Evolutionary conservation across 2,888 invertebrate species (phyloP).

Genomic region (Drosophila villosipedis): DNA sequence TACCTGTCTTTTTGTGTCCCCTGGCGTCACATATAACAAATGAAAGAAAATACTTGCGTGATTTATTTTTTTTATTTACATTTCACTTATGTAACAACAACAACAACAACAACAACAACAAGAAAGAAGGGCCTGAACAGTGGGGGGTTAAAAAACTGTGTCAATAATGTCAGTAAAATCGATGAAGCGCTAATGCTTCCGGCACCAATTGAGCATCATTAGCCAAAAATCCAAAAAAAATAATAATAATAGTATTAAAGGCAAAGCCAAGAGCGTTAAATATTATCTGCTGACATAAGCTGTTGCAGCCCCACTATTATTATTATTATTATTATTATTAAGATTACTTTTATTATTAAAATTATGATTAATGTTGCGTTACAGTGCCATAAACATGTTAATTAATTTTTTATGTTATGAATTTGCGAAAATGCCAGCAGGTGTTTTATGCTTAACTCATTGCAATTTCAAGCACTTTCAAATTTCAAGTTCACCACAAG

Average conservation of each 20-base stretch:
- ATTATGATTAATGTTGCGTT: slow-evolving; percentile 46
- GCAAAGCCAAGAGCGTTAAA: slow-evolving; percentile 8
- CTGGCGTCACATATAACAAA: slow-evolving; percentile 10
- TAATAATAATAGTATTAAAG: not conserved
- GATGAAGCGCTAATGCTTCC: slow-evolving; percentile 69
- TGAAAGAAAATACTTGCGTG: not conserved
- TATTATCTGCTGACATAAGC: slow-evolving; percentile 19
- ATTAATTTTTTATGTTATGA: slow-evolving; percentile 36
- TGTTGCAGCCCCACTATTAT: slow-evolving; percentile 1
- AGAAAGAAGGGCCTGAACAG: not conserved
- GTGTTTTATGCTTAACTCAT: slow-evolving; percentile 32
- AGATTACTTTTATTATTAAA: not conserved
- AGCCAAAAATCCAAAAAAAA: slow-evolving; percentile 51
- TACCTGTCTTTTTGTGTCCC: slow-evolving; percentile 16
- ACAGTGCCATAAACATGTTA: slow-evolving; percentile 26
- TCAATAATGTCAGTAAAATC: slow-evolving; percentile 68
- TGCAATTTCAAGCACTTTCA: slow-evolving; percentile 41
- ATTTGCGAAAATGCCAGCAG: slow-evolving; percentile 35
- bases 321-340: slow-evolving; percentile 4
- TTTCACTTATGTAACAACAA: slow-evolving; percentile 52
- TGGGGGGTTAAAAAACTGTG: slow-evolving; percentile 56
- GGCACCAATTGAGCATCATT: slow-evolving; percentile 74
- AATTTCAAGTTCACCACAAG: slow-evolving; percentile 60
- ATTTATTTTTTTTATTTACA: slow-evolving; percentile 37
- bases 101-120: not conserved